Base-by-base conservation (phyloP, 2,888 invertebrate species). In the Conistra vaccinii region DNA sequence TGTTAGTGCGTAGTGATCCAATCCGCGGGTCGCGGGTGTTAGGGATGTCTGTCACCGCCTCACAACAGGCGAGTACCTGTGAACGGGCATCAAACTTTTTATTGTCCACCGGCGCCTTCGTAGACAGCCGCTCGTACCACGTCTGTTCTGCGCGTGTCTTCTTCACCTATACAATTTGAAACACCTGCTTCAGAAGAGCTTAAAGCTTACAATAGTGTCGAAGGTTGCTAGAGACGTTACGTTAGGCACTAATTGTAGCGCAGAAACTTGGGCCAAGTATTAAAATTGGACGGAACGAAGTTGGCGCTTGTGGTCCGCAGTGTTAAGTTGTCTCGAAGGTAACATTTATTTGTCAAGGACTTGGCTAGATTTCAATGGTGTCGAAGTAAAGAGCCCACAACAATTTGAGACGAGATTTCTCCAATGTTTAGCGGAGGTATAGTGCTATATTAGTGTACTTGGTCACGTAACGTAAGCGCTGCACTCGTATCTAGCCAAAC, bases 91-190 rank as follows among this genome's bases (percentile, higher is more conserved):
- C 92, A 85, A 88, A 87, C 89, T 91, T 92, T 89, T 92, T 93
- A 89, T 85, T 91, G 88, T 92, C 92, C 87, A 86, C 87, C 51
- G 90, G 84, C 55, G 90, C 84, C 85, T 91, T 93, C 75, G 91
- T 88, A 71, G 95, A 96, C 81, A 96, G 93, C 58, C 96, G 93
- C 93, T 96, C 96, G 94, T 92, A 96, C 96, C 96, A 96, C 81
- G 93, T 94, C 91, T 92, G 94, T 80, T 94, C 92, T 9, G 89
- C 84, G 60, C 92, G 93, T 79, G 82, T 85, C 89, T 92, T 93
- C 91, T 92, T 92, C 90, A 94, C 94, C 96, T 95, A 93, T 51
- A 81, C 23, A 67, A 70, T 76, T 58, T 45, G 20, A 81, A 63
- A 81, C n/a, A 67, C 32, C 57, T 61, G 48, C 55, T 80, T 63